A percentile compares a stretch with the other conserved stretches of the same genome.
phyloP scores from a whole-genome alignment of 2,888 invertebrate species.

The Pachymerium ferrugineum region DNA sequence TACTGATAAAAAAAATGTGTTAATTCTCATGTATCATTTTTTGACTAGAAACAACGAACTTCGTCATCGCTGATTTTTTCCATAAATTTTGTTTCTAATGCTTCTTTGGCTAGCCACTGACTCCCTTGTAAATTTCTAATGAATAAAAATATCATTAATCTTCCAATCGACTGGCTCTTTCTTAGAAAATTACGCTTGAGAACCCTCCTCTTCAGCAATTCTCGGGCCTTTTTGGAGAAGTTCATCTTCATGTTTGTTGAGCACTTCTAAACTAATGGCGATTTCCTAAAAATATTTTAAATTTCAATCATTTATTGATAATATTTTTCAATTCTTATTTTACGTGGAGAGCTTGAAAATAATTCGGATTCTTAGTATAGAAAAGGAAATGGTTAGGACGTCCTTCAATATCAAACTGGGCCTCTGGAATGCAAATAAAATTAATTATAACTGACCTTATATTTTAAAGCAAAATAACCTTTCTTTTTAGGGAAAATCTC shows the following conservation, averaged over 20 bases:
- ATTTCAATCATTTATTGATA: not conserved
- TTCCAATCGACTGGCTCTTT: not conserved
- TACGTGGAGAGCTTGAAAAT: constrained; percentile 74
- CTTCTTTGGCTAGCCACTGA: constrained; percentile 62
- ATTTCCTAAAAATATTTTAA: constrained; percentile 55
- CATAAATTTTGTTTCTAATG: constrained; percentile 60
- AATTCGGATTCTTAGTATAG: constrained; percentile 84
- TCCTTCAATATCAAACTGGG: constrained; percentile 84
- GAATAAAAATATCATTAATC: constrained; percentile 28
- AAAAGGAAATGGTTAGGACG: constrained; percentile 86
- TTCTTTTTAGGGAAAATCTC: constrained; percentile 40
- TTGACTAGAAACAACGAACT: constrained; percentile 35
- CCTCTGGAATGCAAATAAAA: constrained; percentile 50
- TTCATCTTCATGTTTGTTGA: constrained; percentile 65
- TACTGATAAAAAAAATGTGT: constrained; percentile 52
- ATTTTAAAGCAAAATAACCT: not conserved
- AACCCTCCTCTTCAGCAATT: constrained; percentile 56
- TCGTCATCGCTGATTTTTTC: constrained; percentile 55
- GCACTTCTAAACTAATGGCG: constrained; percentile 60
- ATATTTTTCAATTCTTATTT: constrained; percentile 38
- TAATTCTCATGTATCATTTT: not conserved
- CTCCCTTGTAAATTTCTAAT: constrained; percentile 45
- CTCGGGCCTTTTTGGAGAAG: constrained; percentile 58
- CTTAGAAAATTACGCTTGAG: constrained; percentile 51
- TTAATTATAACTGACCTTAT: not conserved